Percentiles rank a stretch among this genome's conserved stretches.
These are phyloP conservation scores for Dipodomys stephensi DNA, from an alignment of 2,113 vertebrate genomes.

Conservation along the genomic window DNA sequence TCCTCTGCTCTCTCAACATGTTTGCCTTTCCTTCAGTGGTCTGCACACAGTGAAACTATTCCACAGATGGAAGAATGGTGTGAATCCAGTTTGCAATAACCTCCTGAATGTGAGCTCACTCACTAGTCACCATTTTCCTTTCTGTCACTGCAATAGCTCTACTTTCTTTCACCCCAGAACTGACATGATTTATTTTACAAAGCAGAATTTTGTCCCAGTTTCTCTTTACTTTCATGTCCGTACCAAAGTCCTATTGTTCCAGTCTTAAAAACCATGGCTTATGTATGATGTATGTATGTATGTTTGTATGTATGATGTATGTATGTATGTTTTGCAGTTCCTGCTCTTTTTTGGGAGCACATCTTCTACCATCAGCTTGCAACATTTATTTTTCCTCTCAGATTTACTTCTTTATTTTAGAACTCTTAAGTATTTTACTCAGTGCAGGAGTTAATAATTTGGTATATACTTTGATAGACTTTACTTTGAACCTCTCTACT, in stretches of 20 bases:
- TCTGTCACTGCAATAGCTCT: background rate
- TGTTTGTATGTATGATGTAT: no score
- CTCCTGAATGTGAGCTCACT: background rate
- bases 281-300: no score
- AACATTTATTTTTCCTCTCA: background rate
- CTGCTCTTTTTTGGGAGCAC: background rate
- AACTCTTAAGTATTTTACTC: background rate
- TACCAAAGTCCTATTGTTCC: background rate
- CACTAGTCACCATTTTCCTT: background rate
- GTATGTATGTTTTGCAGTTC: background rate
- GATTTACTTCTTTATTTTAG: background rate
- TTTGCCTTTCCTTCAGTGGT: background rate
- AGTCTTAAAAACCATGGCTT: background rate
- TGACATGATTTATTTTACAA: background rate
- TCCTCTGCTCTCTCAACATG: background rate
- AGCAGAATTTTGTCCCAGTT: background rate
- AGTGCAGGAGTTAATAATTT: background rate
- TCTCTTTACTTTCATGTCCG: background rate
- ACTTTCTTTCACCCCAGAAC: background rate
- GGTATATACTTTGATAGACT: background rate
- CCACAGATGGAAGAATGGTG: background rate
- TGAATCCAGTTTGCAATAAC: background rate
- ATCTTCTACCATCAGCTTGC: background rate
- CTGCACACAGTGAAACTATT: background rate
- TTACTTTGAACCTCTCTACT: background rate